Conservation (phyloP, 2,797 vertebrate genomes). For the Sebastes miniatus region DNA sequence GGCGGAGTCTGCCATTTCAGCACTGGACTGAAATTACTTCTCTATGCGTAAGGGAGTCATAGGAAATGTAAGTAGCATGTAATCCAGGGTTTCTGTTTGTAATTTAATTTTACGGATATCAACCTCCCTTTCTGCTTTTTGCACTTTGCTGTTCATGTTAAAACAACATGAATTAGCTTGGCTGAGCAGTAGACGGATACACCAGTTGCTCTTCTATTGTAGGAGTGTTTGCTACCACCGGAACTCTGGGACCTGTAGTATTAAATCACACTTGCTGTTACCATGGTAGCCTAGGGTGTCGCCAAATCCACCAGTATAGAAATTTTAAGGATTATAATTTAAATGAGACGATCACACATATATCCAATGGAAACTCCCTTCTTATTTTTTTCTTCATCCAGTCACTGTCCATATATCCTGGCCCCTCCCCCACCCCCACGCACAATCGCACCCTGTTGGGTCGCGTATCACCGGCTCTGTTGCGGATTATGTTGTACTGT, state of each 20-base stretch:
- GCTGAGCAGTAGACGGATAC: background rate
- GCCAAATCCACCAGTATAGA: background rate
- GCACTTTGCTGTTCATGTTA: background rate
- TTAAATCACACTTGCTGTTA: background rate
- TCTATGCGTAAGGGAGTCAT: background rate
- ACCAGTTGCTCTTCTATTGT: background rate
- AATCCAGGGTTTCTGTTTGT: background rate
- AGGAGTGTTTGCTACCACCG: background rate
- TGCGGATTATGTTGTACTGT: constrained; percentile 49
- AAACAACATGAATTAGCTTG: background rate
- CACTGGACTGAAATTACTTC: background rate
- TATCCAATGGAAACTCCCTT: background rate
- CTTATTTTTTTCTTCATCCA: background rate
- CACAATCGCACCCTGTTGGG: background rate
- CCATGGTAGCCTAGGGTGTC: background rate
- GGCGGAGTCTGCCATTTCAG: background rate
- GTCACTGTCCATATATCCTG: background rate
- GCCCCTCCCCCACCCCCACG: background rate
- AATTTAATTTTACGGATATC: background rate
- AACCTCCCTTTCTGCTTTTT: background rate
- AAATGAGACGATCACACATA: background rate
- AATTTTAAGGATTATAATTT: background rate
- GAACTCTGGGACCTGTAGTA: background rate
- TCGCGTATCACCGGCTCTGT: constrained; percentile 7
- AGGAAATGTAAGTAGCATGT: background rate